Conservation (phyloP, 2,113 vertebrate genomes). For the Clupea harengus region DNA sequence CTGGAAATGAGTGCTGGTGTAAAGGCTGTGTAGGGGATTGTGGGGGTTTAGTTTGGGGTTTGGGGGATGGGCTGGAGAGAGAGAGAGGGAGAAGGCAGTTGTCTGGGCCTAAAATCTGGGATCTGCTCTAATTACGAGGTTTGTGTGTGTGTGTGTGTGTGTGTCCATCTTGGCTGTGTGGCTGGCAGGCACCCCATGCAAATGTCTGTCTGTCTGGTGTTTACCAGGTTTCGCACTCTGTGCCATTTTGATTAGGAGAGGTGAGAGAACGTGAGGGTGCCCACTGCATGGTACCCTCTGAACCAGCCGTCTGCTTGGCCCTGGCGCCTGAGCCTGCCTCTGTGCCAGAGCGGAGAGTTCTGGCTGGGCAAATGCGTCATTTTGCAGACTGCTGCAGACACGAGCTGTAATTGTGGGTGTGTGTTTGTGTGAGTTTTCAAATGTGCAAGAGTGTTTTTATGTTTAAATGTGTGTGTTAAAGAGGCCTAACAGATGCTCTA, state of each 20-base stretch:
- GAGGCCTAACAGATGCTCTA: background rate
- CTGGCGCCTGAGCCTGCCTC: background rate
- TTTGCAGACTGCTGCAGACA: background rate
- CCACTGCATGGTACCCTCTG: background rate
- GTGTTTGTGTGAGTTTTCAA: background rate
- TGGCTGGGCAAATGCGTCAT: background rate
- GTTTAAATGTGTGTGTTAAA: background rate
- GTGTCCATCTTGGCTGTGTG: background rate
- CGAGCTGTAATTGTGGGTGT: background rate
- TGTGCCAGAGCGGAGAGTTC: background rate
- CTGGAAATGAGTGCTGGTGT: conserved; percentile 38
- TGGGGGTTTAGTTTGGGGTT: conserved; percentile 34
- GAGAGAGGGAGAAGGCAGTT: background rate
- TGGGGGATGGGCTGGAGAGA: conserved; percentile 21
- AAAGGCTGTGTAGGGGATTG: background rate
- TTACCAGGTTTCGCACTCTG: background rate
- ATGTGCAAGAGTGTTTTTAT: background rate
- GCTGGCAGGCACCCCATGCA: background rate
- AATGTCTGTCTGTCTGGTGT: conserved; percentile 7
- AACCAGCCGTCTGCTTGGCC: conserved; percentile 12
- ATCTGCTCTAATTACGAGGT: background rate
- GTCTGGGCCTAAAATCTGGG: background rate
- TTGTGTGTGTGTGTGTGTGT: background rate
- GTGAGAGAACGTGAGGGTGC: background rate
- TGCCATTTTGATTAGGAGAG: conserved; percentile 14